Evolutionary conservation across 2,113 vertebrate species (phyloP), one percentile per base, ranked within the genome.

Genomic region (Limnothrissa miodon): DNA sequence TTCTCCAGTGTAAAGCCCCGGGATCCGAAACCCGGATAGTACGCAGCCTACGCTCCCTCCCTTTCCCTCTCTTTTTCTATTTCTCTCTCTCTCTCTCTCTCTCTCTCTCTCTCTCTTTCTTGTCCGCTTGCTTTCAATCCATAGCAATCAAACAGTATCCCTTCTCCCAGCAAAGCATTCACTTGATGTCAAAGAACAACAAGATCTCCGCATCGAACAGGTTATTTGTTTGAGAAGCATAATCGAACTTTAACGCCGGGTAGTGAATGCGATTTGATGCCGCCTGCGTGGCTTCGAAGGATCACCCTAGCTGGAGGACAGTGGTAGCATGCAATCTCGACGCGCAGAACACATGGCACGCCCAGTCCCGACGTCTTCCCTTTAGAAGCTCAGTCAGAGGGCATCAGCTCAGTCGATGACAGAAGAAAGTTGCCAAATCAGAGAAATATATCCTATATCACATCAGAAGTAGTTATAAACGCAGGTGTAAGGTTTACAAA

Each of bases 281-380:
- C 66, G 66, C 66, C 82, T 70, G 39, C 46, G 39, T 70, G 39
- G 39, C 46, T 82, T 25, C 82, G 29, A 45, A 29, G 29, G 81
- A 70, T 78, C 70, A 86, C 39, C 53, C 79, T 80, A 53, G 44
- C 78, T 51, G 66, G 79, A 81, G 83, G 79, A 33, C 83, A 81
- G 66, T 45, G 81, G 81, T 85, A 79, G 79, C 74, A 82, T 56
- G 78, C 62, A 46, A 78, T 46, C 81, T 59, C 81, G 45, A 59
- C 23, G 25, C 66, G 66, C 82, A 3, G 74, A 23, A 53, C 53
- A 81, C 45, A n/a, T 45, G 86, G 83, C 83, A 87, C 83, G 83
- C 81, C 83, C 85, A 85, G 79, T 83, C 78, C 78, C 81, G 19
- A 56, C 80, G 66, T 53, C 81, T 56, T 46, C 42, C 70, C 36